These are phyloP conservation scores for Machaerirhynchus nigripectus DNA, from an alignment of 2,113 vertebrate genomes.

Conservation along the genomic window DNA sequence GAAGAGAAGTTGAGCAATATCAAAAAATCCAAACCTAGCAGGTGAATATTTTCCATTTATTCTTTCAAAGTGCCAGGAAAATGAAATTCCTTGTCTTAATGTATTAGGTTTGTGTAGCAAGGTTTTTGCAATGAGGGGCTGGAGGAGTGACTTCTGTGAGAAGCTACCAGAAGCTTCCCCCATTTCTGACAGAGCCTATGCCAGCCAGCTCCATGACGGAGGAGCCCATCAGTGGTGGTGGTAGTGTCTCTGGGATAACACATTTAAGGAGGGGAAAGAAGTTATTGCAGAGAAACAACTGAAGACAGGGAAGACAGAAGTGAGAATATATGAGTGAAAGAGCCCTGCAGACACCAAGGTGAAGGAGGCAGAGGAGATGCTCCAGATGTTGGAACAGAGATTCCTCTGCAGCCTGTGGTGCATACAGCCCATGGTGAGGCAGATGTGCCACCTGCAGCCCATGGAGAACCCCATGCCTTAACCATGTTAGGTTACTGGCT, in stretches of 20 bases:
- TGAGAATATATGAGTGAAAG: background rate
- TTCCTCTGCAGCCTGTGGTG: too few species aligned
- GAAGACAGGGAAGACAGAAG: background rate
- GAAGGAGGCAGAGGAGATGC: background rate
- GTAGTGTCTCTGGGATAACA: background rate
- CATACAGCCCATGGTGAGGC: background rate
- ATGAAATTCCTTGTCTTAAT: background rate
- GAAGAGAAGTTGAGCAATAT: background rate
- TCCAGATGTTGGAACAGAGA: background rate
- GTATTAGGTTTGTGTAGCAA: background rate
- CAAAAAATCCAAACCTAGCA: background rate
- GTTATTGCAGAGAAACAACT: background rate
- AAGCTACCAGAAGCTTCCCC: background rate
- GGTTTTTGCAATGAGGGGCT: background rate
- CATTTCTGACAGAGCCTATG: fast-evolving
- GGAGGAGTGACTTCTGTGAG: background rate
- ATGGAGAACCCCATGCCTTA: background rate
- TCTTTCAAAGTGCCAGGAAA: background rate
- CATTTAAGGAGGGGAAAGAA: background rate
- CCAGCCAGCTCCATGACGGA: too few species aligned
- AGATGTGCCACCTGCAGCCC: background rate
- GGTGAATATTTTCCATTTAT: background rate
- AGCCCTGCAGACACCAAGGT: background rate
- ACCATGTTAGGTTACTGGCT: background rate
- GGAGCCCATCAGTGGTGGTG: background rate